Percentiles rank a stretch among this genome's conserved stretches.
Conservation (phyloP, 1,140 invertebrate species). For the Brachionus sp. region DNA sequence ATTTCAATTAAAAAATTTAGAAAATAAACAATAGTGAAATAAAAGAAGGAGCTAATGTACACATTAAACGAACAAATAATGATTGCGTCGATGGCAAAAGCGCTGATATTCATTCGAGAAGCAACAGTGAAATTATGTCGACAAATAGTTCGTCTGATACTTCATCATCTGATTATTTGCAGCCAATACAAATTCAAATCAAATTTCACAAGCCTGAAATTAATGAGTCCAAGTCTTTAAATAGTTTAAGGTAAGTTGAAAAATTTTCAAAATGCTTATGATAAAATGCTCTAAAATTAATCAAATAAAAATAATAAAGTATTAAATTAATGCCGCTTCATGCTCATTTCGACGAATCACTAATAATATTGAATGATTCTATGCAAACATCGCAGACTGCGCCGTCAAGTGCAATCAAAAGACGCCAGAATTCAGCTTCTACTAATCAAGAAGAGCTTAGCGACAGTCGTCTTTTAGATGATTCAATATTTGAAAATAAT, state of each 20-base stretch:
- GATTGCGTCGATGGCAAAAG: background rate
- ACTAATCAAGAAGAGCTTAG: constrained; percentile 1
- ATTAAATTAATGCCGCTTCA: constrained; percentile 21
- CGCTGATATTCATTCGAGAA: background rate
- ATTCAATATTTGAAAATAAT: background rate
- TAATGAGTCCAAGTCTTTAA: background rate
- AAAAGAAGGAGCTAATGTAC: background rate
- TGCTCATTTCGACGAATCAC: constrained; percentile 7
- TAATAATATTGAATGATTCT: background rate
- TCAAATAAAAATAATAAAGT: constrained; percentile 4
- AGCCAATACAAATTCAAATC: background rate
- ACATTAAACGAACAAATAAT: constrained; percentile 7
- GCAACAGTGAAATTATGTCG: background rate
- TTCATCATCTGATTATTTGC: background rate
- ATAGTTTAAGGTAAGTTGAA: constrained; percentile 3
- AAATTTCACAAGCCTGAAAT: background rate
- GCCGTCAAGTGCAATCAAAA: background rate
- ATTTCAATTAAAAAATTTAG: background rate
- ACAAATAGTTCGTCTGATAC: constrained; percentile 1
- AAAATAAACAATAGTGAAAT: background rate
- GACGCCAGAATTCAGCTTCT: background rate
- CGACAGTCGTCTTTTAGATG: background rate
- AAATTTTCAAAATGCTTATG: background rate
- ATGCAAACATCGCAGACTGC: background rate
- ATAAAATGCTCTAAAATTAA: background rate